These are phyloP conservation scores for Rotaria magnacalcarata DNA, from an alignment of 2,888 invertebrate genomes.

Conservation along the genomic window DNA sequence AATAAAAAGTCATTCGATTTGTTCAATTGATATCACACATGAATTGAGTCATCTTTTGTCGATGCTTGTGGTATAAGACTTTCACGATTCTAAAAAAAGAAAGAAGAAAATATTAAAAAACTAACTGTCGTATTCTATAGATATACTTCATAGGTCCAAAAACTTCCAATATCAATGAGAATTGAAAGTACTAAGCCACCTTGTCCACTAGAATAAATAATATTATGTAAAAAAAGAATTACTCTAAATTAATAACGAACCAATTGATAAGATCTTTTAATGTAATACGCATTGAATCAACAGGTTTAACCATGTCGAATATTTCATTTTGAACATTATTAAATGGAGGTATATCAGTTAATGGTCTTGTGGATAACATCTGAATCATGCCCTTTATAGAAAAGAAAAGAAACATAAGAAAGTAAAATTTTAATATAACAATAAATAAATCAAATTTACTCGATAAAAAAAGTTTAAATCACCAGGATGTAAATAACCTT, in stretches of 20 bases:
- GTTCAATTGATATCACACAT: neutral
- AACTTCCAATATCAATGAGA: constrained; percentile 86
- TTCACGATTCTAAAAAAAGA: constrained; percentile 5
- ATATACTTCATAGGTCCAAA: constrained; percentile 79
- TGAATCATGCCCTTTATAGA: constrained; percentile 69
- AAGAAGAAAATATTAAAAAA: neutral
- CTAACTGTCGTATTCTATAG: too few relatives aligned
- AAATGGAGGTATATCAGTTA: constrained; percentile 82
- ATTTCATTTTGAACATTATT: constrained; percentile 93
- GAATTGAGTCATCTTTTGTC: neutral
- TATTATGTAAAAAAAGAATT: constrained; percentile 36
- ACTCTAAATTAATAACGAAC: constrained; percentile 58
- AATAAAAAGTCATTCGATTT: neutral
- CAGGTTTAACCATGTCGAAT: constrained; percentile 92
- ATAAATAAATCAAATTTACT: constrained; percentile 59
- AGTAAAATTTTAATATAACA: neutral
- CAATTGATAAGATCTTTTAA: constrained; percentile 75
- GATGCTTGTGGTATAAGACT: neutral
- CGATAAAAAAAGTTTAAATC: constrained; percentile 86
- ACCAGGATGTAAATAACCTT: constrained; percentile 81
- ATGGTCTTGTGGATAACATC: constrained; percentile 79
- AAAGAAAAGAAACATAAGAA: neutral
- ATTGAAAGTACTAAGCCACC: constrained; percentile 89
- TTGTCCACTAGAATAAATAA: constrained; percentile 68
- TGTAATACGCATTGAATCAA: constrained; percentile 76